Percentiles rank a stretch among this genome's conserved stretches.
These are phyloP conservation scores for Calvadosia cruxmelitensis DNA, from an alignment of 30 jellyfish, hydroid and myxozoan genomes.

Conservation along the genomic window DNA sequence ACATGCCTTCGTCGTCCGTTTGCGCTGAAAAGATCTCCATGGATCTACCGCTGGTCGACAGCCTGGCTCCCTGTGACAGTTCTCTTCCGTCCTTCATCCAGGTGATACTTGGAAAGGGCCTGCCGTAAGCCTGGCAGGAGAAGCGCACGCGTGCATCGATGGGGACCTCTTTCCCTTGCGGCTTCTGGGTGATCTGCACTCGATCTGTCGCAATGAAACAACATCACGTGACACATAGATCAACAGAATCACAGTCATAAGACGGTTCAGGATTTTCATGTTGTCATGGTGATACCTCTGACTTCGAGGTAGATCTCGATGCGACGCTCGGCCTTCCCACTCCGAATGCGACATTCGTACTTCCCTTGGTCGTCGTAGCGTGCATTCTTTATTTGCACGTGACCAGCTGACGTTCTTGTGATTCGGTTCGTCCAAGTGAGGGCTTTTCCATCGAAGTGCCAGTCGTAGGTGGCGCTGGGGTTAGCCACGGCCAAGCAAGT, in stretches of 20 bases:
- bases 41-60: neutral
- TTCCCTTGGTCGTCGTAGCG: conserved; percentile 32
- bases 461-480: conserved; percentile 18
- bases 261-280: neutral
- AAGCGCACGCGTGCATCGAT: conserved; percentile 24
- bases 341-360: conserved; percentile 36
- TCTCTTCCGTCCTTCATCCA: conserved; percentile 71
- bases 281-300: conserved; percentile 11
- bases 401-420: conserved; percentile 24
- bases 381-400: conserved; percentile 15
- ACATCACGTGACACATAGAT: no score
- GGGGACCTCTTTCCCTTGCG: conserved; percentile 19
- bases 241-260: no score
- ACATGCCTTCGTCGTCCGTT: conserved; percentile 61
- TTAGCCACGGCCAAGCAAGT: conserved; percentile 38
- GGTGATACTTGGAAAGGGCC: conserved; percentile 21
- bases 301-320: conserved; percentile 20
- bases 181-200: conserved; percentile 22
- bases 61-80: conserved; percentile 5
- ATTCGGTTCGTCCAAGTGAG: conserved; percentile 8
- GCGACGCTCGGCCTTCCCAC: conserved; percentile 6
- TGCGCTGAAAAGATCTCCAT: conserved; percentile 16
- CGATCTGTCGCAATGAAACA: conserved; percentile 12
- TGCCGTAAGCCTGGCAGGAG: conserved; percentile 60
- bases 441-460: conserved; percentile 58